Evolutionary conservation across 2,113 vertebrate genomes (phyloP).

Genomic region (Speoplatyrhinus poulsoni): DNA sequence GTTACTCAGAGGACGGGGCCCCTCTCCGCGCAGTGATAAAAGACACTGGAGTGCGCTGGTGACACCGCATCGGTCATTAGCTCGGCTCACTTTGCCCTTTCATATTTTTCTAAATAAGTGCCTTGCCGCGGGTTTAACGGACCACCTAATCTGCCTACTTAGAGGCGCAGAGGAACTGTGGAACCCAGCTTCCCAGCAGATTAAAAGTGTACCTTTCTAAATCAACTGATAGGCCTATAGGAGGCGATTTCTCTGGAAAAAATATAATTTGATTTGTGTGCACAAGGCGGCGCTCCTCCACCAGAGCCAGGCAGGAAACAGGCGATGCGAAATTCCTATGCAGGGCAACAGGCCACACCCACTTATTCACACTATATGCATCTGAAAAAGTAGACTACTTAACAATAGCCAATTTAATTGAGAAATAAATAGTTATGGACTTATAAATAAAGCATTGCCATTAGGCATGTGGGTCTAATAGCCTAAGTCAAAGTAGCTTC

Average conservation of each 20-base stretch:
- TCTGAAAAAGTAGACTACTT: no score
- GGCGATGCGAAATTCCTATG: no score
- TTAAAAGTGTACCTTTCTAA: conserved; percentile 47
- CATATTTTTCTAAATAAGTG: conserved; percentile 76
- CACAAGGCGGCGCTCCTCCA: conserved; percentile 28
- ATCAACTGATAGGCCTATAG: conserved; percentile 19
- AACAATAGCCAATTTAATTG: no score
- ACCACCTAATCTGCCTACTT: conserved; percentile 75
- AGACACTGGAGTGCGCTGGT: conserved; percentile 58
- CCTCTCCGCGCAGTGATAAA: conserved; percentile 69
- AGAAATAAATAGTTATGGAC: no score
- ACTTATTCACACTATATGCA: no score
- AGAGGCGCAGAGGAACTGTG: conserved; percentile 43
- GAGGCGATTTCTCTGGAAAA: conserved; percentile 7
- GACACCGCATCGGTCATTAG: conserved; percentile 76
- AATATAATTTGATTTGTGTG: no score
- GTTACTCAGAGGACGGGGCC: conserved; percentile 75
- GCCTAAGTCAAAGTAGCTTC: no score
- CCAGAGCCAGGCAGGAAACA: no score
- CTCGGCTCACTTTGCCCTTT: conserved; percentile 71
- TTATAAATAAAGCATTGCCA: no score
- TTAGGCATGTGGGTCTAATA: no score
- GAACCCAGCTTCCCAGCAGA: conserved; percentile 50
- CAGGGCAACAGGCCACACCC: no score
- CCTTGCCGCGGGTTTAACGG: conserved; percentile 68